Evolutionary conservation across 2,888 invertebrate species (phyloP).

Genomic region (Dicroscelio sp.): DNA sequence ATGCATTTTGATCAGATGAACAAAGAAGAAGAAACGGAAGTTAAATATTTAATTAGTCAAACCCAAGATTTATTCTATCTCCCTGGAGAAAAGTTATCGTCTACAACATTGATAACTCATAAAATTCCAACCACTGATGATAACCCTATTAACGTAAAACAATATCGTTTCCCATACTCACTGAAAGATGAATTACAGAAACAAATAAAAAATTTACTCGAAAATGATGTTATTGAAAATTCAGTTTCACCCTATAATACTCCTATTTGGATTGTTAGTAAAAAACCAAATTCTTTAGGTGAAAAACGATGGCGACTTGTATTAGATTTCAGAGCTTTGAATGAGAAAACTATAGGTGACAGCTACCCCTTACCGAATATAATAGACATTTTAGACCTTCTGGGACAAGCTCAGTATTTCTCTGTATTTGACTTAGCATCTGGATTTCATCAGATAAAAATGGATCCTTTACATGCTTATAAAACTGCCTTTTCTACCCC

Average conservation of each 20-base stretch:
- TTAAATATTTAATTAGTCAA: neutral
- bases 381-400: neutral
- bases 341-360: neutral
- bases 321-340: neutral
- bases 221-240: slow-evolving; percentile 81
- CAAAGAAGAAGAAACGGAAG: neutral
- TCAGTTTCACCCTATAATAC: slow-evolving; percentile 38
- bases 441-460: neutral
- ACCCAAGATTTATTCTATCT: neutral
- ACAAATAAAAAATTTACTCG: slow-evolving; percentile 53
- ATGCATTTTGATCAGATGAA: neutral
- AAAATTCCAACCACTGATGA: neutral
- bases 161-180: neutral
- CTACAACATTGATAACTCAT: neutral
- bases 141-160: neutral
- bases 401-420: neutral
- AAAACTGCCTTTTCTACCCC: slow-evolving; percentile 12
- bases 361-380: neutral
- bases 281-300: neutral
- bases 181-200: slow-evolving; percentile 3
- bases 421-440: neutral
- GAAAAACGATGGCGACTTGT: neutral
- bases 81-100: neutral
- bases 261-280: neutral
- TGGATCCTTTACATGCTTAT: neutral